Conservation (phyloP, 2,888 invertebrate species). For the Rosalia funebris region DNA sequence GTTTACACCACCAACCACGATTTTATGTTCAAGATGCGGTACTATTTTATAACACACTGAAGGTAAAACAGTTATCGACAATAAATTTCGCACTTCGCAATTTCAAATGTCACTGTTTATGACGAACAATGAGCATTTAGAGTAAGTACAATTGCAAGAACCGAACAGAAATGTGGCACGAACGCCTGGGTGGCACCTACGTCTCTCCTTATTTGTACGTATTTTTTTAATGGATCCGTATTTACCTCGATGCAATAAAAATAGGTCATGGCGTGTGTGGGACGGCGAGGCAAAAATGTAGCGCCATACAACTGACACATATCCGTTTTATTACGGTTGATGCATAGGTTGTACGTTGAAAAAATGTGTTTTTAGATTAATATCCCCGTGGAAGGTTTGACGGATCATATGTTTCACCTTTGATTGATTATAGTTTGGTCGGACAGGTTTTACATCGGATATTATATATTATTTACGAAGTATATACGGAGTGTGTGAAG, state of each 20-base stretch:
- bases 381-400: too few species aligned
- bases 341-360: too few species aligned
- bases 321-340: too few species aligned
- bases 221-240: background rate
- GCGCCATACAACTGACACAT: too few species aligned
- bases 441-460: too few species aligned
- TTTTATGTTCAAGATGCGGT: too few species aligned
- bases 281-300: conserved; percentile 1
- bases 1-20: too few species aligned
- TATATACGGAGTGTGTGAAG: too few species aligned
- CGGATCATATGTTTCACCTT: too few species aligned
- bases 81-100: background rate
- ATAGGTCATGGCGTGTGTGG: conserved; percentile 8
- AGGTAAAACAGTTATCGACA: background rate
- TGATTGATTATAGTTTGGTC: too few species aligned
- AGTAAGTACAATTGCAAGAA: background rate
- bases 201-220: conserved; percentile 2
- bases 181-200: background rate
- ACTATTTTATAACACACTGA: background rate
- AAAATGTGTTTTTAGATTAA: too few species aligned
- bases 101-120: background rate
- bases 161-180: background rate
- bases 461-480: too few species aligned
- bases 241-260: background rate
- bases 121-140: background rate